phyloP scores from a whole-genome alignment of 2,113 vertebrate genomes.

The Uria aalge region DNA sequence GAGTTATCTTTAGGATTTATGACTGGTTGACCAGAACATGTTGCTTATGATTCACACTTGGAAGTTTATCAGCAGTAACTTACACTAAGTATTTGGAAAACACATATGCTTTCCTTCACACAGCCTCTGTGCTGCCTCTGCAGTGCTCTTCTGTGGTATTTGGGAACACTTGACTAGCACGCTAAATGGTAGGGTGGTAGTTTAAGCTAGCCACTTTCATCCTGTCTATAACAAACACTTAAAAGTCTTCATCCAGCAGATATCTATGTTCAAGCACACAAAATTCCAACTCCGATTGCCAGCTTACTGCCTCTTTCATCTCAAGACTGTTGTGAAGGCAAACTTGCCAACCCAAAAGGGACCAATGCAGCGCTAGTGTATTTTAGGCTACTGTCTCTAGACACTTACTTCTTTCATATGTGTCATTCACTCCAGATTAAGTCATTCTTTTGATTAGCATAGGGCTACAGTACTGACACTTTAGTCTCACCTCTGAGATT shows the following conservation, averaged over 20 bases:
- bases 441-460: neutral
- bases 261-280: neutral
- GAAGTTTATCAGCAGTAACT: slow-evolving; percentile 13
- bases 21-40: neutral
- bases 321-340: neutral
- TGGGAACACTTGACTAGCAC: neutral
- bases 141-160: neutral
- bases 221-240: neutral
- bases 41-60: neutral
- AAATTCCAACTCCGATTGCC: neutral
- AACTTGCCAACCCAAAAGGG: neutral
- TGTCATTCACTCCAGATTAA: neutral
- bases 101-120: neutral
- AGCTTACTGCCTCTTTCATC: slow-evolving; percentile 5
- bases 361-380: neutral
- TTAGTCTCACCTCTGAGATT: neutral
- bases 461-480: neutral
- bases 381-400: slow-evolving; percentile 9
- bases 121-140: neutral
- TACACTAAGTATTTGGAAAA: neutral
- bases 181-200: neutral
- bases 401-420: neutral
- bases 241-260: neutral
- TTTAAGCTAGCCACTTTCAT: neutral
- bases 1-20: slow-evolving; percentile 11